phyloP scores from a whole-genome alignment of 2,113 vertebrate genomes.

The Thermophis baileyi region DNA sequence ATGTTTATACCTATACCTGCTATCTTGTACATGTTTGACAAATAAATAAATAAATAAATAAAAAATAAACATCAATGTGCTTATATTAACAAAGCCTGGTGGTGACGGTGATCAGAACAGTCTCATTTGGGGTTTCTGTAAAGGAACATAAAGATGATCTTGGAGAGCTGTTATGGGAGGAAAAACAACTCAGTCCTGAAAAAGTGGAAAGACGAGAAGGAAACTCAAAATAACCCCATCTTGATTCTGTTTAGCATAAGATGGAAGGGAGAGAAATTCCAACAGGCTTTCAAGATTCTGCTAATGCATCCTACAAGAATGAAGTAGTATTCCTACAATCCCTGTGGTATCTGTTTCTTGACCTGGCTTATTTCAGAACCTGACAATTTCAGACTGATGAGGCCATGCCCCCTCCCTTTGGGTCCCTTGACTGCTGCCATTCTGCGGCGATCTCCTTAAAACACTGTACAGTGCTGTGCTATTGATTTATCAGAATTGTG shows the following conservation, averaged over 20 bases:
- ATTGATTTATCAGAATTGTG: background rate
- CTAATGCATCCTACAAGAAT: background rate
- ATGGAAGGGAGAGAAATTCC: background rate
- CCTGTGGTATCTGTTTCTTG: background rate
- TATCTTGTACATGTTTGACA: too few relatives aligned
- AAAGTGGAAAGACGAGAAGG: background rate
- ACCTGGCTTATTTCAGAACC: background rate
- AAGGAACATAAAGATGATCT: background rate
- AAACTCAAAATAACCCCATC: background rate
- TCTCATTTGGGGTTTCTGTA: background rate
- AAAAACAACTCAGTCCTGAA: background rate
- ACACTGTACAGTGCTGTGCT: background rate
- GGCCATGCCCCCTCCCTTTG: background rate
- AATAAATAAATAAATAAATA: too few relatives aligned
- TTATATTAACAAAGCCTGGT: background rate
- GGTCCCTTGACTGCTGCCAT: background rate
- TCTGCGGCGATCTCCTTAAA: background rate
- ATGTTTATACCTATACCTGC: too few relatives aligned
- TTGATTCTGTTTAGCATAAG: background rate
- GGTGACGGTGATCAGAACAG: background rate
- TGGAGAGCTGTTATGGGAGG: background rate
- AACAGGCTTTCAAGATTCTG: background rate
- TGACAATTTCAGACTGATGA: background rate
- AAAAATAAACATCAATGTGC: too few relatives aligned
- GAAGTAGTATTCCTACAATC: background rate